A percentile compares a stretch with the other conserved stretches of the same genome.
These are phyloP conservation scores for Hyperopisus bebe DNA, from an alignment of 2,113 vertebrate species.

Conservation along the genomic window DNA sequence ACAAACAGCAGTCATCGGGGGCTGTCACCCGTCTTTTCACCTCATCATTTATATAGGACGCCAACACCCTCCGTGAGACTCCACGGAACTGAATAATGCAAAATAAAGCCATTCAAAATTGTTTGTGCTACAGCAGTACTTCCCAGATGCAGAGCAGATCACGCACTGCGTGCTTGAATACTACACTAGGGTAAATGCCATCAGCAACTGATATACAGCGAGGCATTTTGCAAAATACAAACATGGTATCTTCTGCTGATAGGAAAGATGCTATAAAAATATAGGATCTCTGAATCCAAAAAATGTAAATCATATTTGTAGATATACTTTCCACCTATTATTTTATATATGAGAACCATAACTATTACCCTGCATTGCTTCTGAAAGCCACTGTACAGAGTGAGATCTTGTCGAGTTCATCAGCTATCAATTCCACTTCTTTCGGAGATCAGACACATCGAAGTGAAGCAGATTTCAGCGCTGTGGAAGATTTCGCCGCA, in stretches of 20 bases:
- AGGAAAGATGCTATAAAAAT: not conserved
- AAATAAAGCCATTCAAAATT: not conserved
- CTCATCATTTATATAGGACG: not conserved
- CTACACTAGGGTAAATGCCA: not conserved
- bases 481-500: not conserved
- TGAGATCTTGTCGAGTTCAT: not conserved
- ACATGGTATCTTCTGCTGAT: not conserved
- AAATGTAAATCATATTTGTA: not conserved
- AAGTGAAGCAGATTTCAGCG: not conserved
- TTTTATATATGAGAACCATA: not conserved
- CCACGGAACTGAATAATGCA: slow-evolving; percentile 4
- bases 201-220: not conserved
- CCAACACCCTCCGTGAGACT: not conserved
- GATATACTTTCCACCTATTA: not conserved
- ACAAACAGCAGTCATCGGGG: not conserved
- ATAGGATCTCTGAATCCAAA: not conserved
- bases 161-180: not conserved
- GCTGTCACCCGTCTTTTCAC: not conserved
- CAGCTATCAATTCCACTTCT: not conserved
- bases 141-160: not conserved
- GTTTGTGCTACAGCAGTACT: not conserved
- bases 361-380: not conserved
- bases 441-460: not conserved
- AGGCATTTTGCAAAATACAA: not conserved
- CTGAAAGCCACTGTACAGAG: not conserved